Evolutionary conservation across 2,888 invertebrate species (phyloP).

Genomic region (Protophormia terraenovae): DNA sequence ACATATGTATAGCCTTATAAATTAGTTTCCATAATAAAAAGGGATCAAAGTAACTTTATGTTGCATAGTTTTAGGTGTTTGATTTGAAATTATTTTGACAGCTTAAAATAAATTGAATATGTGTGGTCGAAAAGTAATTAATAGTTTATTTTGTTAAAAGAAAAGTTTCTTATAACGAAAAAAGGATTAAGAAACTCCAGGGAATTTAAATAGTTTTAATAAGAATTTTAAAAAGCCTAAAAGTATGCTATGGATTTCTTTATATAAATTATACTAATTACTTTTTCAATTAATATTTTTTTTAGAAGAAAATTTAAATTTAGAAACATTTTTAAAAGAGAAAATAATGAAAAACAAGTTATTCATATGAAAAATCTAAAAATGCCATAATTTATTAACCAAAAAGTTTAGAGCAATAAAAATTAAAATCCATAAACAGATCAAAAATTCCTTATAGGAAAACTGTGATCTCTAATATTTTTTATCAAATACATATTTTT

Average conservation of each 20-base stretch:
- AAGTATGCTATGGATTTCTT: not conserved
- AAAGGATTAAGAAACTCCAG: slow-evolving; percentile 29
- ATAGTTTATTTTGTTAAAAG: slow-evolving; percentile 66
- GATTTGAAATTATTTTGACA: slow-evolving; percentile 69
- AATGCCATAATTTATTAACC: no score
- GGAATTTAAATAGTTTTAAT: slow-evolving; percentile 27
- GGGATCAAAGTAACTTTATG: slow-evolving; percentile 61
- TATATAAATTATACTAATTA: not conserved
- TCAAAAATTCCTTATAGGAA: no score
- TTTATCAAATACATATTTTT: no score
- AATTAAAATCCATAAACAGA: no score
- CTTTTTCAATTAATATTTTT: no score
- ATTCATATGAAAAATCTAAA: no score
- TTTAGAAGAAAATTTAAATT: no score
- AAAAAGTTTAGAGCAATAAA: no score
- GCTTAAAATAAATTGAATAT: slow-evolving; percentile 70
- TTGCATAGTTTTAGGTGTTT: slow-evolving; percentile 60
- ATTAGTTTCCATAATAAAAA: slow-evolving; percentile 25
- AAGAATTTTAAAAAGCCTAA: not conserved
- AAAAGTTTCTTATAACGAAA: slow-evolving; percentile 45
- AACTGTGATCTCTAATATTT: no score
- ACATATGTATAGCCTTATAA: not conserved
- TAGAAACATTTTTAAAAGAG: no score
- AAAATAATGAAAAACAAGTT: no score
- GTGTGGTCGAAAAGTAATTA: slow-evolving; percentile 72